phyloP scores from a whole-genome alignment of 2,888 invertebrate genomes.

The Lasioglossum figueresi region DNA sequence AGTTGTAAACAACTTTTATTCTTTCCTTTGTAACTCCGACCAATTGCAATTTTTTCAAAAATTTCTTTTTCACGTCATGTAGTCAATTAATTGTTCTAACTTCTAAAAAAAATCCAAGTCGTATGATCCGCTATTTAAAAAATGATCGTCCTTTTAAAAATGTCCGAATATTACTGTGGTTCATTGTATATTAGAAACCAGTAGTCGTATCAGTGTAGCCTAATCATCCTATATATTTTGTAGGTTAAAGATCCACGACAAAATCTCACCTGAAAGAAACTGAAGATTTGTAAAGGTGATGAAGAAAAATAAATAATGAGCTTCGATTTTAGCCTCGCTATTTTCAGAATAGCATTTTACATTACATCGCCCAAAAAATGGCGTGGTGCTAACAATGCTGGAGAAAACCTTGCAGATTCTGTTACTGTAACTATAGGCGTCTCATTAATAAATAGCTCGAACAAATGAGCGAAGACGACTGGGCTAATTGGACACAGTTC shows the following conservation, averaged over 20 bases:
- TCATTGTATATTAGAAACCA: no score
- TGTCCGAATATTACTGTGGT: no score
- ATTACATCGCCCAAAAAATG: background rate
- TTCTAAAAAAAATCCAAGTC: no score
- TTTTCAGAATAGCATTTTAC: background rate
- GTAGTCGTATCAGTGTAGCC: no score
- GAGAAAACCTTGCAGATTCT: background rate
- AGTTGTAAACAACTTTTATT: no score
- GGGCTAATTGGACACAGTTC: conserved; percentile 31
- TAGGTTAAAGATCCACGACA: background rate
- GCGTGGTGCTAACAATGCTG: background rate
- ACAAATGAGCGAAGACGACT: background rate
- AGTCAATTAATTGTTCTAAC: no score
- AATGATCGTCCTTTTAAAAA: no score
- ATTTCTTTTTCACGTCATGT: no score
- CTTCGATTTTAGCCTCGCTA: background rate
- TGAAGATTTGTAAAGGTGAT: background rate
- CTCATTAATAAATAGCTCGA: background rate
- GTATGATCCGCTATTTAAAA: no score
- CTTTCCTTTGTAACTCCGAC: no score
- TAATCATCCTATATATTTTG: background rate
- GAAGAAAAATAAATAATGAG: background rate
- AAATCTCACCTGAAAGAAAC: background rate
- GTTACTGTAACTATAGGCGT: background rate
- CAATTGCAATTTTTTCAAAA: no score